Evolutionary conservation across 64 coral and sea anemone species (phyloP).

Genomic region (Montipora sp.): DNA sequence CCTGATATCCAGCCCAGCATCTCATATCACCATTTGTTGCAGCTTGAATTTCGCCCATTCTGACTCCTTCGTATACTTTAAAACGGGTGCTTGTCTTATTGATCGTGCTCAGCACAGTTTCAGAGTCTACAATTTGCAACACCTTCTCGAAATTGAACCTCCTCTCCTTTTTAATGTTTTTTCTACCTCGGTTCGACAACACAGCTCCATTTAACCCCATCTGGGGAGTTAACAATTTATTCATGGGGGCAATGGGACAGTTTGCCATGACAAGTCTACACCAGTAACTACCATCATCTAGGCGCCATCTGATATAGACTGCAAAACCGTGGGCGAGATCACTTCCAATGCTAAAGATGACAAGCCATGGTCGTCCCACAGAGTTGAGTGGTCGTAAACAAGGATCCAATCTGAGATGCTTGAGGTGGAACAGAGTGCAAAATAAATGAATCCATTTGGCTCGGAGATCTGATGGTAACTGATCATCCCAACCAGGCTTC

Average conservation of each 20-base stretch:
- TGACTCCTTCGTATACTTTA: conserved; percentile 56
- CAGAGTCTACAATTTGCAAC: conserved; percentile 68
- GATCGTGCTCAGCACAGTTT: conserved; percentile 56
- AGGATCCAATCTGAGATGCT: conserved; percentile 55
- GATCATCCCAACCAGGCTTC: conserved; percentile 72
- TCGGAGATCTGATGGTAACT: conserved; percentile 41
- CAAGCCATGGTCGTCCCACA: conserved; percentile 39
- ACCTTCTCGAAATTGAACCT: conserved; percentile 35
- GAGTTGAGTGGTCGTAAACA: conserved; percentile 31
- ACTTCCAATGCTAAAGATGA: conserved; percentile 82
- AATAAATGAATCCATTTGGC: conserved; percentile 65
- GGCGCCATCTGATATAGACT: conserved; percentile 70
- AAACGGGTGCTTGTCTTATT: conserved; percentile 58
- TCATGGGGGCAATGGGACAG: conserved; percentile 62
- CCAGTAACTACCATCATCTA: conserved; percentile 37
- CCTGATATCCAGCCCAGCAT: conserved; percentile 71
- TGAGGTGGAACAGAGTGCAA: conserved; percentile 55
- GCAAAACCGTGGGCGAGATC: conserved; percentile 71
- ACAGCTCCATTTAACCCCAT: conserved; percentile 75
- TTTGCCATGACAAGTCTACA: conserved; percentile 84
- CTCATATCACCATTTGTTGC: conserved; percentile 40
- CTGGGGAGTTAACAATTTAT: conserved; percentile 70
- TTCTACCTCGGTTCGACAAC: conserved; percentile 64
- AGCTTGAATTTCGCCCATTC: conserved; percentile 56
- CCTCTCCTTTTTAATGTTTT: conserved; percentile 73